Base-by-base conservation (phyloP, 2,113 vertebrate species). In the Jacana jacana region DNA sequence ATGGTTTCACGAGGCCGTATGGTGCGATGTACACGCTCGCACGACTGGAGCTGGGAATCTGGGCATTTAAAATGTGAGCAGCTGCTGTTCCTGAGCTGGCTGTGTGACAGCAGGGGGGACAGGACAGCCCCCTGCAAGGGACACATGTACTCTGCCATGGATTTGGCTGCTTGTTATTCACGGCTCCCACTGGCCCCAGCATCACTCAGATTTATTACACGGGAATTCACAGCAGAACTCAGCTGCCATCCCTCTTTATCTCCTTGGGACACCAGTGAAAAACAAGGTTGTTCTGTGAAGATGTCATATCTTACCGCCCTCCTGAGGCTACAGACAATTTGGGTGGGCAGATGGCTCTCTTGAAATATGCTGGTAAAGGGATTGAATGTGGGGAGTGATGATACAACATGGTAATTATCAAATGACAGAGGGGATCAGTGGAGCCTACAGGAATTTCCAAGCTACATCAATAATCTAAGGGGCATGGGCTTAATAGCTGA, bases 341-440 rank as follows among this genome's bases (percentile, higher is more conserved):
- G 30, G 27, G 30, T 48, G 58, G 73, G 61, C 96, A 97, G 93
- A 93, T 89, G 92, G 84, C 23, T 52, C 57, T 65, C 82, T 42
- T 76, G 61, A 87, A 91, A 58, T 24, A 52, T 11, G 57, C 33
- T 60, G 91, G 42, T 69, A 82, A 75, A 22, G 37, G 25, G 42
- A 51, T 42, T 30, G 18, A 46, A 63, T 84, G 30, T 4, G 7
- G 63, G 20, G 75, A 88, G 40, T 35, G 85, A 85, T 57, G 30
- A 76, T 27, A 71, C 27, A 89, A 60, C 22, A 30, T 4, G 3
- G 22, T 76, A 89, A 81, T 81, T 86, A 91, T 70, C 39, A 79
- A 86, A 84, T 27, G 69, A 68, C 2, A 7, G 40, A 90, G 51
- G n/a, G 20, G 65, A 87, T 51, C 73, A 72, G 55, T 33, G 72